Evolutionary conservation across 2,113 vertebrate species (phyloP).

Genomic region (Meles meles): DNA sequence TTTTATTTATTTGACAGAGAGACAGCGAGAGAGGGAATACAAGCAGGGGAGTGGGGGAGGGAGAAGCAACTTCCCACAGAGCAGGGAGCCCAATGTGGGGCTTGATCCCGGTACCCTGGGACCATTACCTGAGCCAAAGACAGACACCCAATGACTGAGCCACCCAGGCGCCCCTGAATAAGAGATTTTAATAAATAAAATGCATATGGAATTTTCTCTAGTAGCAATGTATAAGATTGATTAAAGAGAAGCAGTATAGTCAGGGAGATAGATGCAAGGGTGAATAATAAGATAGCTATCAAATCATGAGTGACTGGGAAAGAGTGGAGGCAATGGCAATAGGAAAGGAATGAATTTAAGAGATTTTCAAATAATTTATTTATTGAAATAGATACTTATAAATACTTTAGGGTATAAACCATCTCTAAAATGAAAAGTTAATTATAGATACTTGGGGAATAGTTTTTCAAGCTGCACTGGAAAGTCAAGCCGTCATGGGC

Average conservation of each 20-base stretch:
- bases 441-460: neutral
- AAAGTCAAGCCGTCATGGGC: neutral
- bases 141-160: too few species aligned
- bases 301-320: neutral
- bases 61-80: too few species aligned
- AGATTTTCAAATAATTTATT: neutral
- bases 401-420: neutral
- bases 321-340: neutral
- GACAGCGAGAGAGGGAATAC: too few species aligned
- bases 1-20: too few species aligned
- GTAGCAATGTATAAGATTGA: neutral
- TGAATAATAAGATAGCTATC: neutral
- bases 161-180: neutral
- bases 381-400: neutral
- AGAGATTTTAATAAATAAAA: neutral
- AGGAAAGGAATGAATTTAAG: neutral
- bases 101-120: too few species aligned
- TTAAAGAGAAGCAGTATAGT: neutral
- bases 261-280: neutral
- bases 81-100: too few species aligned
- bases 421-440: conserved; percentile 25
- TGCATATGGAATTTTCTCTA: neutral
- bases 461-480: conserved; percentile 14
- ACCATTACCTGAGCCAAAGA: too few species aligned
- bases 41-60: too few species aligned